Base-by-base conservation (phyloP, 2,797 vertebrate species). In the Florisuga fusca region DNA sequence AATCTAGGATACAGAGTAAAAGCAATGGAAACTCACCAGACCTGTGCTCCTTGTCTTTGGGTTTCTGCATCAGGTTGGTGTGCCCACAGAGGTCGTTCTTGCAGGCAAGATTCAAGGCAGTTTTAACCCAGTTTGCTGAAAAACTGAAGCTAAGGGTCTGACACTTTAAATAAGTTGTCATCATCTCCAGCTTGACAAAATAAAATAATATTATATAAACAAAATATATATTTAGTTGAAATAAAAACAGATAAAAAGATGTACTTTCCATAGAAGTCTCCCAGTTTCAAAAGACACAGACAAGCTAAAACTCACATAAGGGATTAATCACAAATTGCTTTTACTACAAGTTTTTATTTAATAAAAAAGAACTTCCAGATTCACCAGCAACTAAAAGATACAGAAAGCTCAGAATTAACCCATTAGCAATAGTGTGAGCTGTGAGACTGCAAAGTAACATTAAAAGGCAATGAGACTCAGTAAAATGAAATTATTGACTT, bases 281-380 rank as follows among this genome's bases (percentile, higher is more conserved):
- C 19, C 9, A 21, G 7, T 53, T 93, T 64, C 53, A 22, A 69
- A 90, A 59, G 45, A 48, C 41, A 59, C 59, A 36, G 4, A 79
- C 78, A 82, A 78, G 13, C 14, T 61, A 61, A 79, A 16, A 21
- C 45, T 58, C 36, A 23, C 7, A 41, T 46, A 53, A 12, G 18
- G 12, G 17, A 62, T 72, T 94, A 93, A 43, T 82, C 45, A 86
- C 4, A 51, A 10, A 55, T 14, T 58, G 26, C 27, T 90, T 20
- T 27, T 73, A 48, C 19, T 87, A 36, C 38, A 85, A 43, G 6
- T 18, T 55, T 91, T 73, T 92, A 51, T 75, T 79, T 38, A 5
- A 83, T 59, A 64, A 91, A 64, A 25, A 75, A 62, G 22, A 69
- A 84, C 84, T 94, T 89, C 31, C 82, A 68, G 41, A 62, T 69